Evolutionary conservation across 2,888 invertebrate species (phyloP).

Genomic region (Rhaphigaster nebulosa): DNA sequence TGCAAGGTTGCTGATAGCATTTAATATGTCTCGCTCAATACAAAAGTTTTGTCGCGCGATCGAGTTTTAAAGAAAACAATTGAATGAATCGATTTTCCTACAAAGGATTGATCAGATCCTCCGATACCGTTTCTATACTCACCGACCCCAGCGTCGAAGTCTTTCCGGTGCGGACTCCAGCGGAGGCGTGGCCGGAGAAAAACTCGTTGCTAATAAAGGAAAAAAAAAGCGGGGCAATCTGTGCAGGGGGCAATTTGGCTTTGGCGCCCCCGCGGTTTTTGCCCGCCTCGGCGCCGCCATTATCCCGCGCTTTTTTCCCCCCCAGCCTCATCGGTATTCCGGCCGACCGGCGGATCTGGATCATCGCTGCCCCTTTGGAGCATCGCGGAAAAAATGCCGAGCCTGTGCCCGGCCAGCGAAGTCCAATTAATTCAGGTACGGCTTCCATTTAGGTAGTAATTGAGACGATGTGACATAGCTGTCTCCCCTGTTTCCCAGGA

Average conservation of each 20-base stretch:
- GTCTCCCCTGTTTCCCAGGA: conserved; percentile 5
- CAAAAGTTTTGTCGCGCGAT: background rate
- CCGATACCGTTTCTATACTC: background rate
- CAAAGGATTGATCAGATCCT: background rate
- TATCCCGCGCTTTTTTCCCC: conserved; percentile 14
- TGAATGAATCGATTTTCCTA: background rate
- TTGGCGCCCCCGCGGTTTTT: conserved; percentile 52
- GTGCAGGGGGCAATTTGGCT: conserved; percentile 54
- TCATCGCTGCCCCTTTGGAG: conserved; percentile 36
- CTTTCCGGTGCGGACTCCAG: background rate
- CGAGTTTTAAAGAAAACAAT: background rate
- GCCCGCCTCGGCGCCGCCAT: conserved; percentile 48
- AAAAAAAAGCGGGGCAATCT: conserved; percentile 52
- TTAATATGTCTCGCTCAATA: too few relatives aligned
- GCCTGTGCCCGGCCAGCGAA: background rate
- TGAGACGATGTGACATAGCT: conserved; percentile 30
- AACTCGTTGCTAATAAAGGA: conserved; percentile 52
- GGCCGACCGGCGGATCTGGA: conserved; percentile 24
- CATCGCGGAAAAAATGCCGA: conserved; percentile 17
- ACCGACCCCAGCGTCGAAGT: conserved; percentile 51
- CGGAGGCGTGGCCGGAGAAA: conserved; percentile 40
- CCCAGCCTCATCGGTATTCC: conserved; percentile 19
- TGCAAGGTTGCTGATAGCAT: too few relatives aligned
- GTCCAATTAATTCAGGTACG: conserved; percentile 37
- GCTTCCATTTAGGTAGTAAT: conserved; percentile 31